Evolutionary conservation across 1,140 invertebrate genomes (phyloP), one percentile per base, ranked within the genome.

Genomic region (Muscidifurax raptorellus): DNA sequence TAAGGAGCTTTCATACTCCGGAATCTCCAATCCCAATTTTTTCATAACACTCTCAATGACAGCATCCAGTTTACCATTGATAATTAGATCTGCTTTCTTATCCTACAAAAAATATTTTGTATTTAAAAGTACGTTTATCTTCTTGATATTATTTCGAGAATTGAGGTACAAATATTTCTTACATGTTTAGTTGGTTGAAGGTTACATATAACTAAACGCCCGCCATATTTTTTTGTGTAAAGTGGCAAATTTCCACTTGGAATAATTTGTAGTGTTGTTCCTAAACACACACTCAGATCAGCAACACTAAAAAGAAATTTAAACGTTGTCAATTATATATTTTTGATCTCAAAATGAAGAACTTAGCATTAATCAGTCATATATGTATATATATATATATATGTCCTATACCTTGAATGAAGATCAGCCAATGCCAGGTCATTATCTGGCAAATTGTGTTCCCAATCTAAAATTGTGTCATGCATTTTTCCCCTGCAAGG

Each of bases 391-490:
- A 44, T 10, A 59, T 22, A 59, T 2, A 72, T 72, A 36, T 74
- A n/a, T 78, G 10, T 78, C 79, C 77, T 87, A 92, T 94, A 98
- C 97, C 95, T 96, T 71, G 98, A 97, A 94, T 99, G 96, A 93
- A 96, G 95, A 87, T 98, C 95, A 27, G 98, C 97, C 92, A 97
- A 94, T 72, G 96, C 94, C 25, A 99, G 93, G 91, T 99, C 99
- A 90, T 96, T 95, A 87, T 98, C 96, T 25, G 99, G 99, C 83
- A 99, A 94, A 92, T 96, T 96, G 90, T 98, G 96, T 90, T 99
- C 99, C 99, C 99, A 99, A 93, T 99, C 99, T n/a, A 99, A 93
- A 82, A 99, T 97, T 40, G 96, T 98, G 92, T 99, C 99, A 86
- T 96, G 94, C 71, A 99, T 93, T 85, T 96, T 95, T 32, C 99